Evolutionary conservation across 2,888 invertebrate species (phyloP).

Genomic region (Zhuqinia jingwanae): DNA sequence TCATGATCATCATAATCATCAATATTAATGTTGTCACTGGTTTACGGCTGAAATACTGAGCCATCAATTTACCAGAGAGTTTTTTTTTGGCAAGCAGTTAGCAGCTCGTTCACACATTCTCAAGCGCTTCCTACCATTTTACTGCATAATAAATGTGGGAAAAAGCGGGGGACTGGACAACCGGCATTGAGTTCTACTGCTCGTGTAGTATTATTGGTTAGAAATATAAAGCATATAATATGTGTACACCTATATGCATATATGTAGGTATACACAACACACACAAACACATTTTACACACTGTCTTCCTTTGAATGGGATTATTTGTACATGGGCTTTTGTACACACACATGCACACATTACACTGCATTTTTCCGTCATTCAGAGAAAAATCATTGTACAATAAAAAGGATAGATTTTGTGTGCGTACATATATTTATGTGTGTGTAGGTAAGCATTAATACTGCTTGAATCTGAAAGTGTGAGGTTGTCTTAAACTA

Average conservation of each 20-base stretch:
- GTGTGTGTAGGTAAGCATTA: no score
- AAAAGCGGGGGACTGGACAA: constrained; percentile 67
- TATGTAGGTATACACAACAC: constrained; percentile 21
- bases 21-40: background rate
- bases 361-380: background rate
- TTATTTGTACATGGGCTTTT: no score
- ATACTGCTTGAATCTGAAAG: background rate
- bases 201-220: background rate
- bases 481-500: constrained; percentile 16
- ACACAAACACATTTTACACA: constrained; percentile 19
- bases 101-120: constrained; percentile 71
- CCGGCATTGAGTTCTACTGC: constrained; percentile 43
- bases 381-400: background rate
- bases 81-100: constrained; percentile 66
- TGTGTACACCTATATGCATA: background rate
- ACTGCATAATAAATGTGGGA: constrained; percentile 73
- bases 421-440: constrained; percentile 14
- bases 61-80: constrained; percentile 48
- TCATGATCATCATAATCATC: background rate
- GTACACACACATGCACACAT: no score
- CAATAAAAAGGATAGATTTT: background rate
- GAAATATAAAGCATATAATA: background rate
- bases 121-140: constrained; percentile 65
- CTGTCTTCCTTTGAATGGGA: background rate
- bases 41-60: background rate